These are phyloP conservation scores for Notolepis coatsorum DNA, from an alignment of 2,797 vertebrate species.

Conservation along the genomic window DNA sequence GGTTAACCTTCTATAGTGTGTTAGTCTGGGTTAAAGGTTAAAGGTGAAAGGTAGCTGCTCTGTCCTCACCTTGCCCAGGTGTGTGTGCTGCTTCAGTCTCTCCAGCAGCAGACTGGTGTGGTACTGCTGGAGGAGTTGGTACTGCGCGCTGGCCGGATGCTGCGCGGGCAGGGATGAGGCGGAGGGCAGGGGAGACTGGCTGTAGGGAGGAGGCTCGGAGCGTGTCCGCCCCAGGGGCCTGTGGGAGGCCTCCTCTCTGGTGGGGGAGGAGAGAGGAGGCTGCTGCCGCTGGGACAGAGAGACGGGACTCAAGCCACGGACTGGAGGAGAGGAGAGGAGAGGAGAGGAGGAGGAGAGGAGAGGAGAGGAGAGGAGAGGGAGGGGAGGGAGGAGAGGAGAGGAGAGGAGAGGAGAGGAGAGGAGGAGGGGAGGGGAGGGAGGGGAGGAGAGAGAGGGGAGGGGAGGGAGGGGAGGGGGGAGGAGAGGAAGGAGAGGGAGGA, in stretches of 20 bases:
- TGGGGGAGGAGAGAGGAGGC: conserved; percentile 50
- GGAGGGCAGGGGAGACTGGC: conserved; percentile 71
- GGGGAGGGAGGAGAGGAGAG: too few species aligned
- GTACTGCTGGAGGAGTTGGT: conserved; percentile 76
- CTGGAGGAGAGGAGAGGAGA: conserved; percentile 35
- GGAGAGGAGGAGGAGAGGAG: background rate
- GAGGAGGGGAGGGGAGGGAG: background rate
- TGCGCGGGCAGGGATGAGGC: conserved; percentile 27
- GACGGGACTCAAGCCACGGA: conserved; percentile 57
- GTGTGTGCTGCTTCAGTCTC: conserved; percentile 77
- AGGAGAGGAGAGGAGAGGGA: conserved; percentile 9
- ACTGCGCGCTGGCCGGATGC: conserved; percentile 44
- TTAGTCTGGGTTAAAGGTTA: too few species aligned
- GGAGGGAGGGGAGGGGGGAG: background rate
- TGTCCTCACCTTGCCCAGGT: conserved; percentile 71
- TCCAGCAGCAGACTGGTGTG: conserved; percentile 80
- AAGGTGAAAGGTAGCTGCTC: too few species aligned
- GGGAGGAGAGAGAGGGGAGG: background rate
- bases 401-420: background rate
- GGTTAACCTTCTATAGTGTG: too few species aligned
- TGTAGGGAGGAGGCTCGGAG: conserved; percentile 91
- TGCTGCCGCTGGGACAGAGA: conserved; percentile 54
- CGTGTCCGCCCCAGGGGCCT: conserved; percentile 87
- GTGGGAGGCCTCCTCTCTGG: conserved; percentile 77
- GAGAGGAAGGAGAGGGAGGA: background rate